Base-by-base conservation (phyloP, 53 echinoderm and acorn worm species). In the Holothuria scabra region DNA sequence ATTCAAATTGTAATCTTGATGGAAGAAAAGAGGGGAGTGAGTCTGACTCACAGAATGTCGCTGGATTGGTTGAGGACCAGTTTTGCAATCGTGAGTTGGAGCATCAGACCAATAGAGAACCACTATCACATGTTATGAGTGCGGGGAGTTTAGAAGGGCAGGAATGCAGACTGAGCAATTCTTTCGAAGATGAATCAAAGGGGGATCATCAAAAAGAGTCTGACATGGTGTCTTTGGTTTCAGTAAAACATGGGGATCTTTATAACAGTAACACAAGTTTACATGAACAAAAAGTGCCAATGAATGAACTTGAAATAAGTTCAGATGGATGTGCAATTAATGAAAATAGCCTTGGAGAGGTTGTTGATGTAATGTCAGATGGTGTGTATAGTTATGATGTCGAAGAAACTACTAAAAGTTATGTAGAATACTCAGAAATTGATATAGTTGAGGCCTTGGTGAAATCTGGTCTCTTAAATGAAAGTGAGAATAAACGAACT, bases 361-460 rank as follows among this genome's bases (percentile, higher is more conserved):
- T 72, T 18, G 46, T 16, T 13, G 72, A 72, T 26, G 72, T 46
- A 72, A 72, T 72, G 72, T 72, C 72, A 44, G 72, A 72, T 9
- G 72, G 72, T 6, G 72, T 72, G 16, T 72, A 72, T 48, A 72
- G 72, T 44, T 72, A 72, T 48, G 24, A 48, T 48, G 72, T 72
- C 46, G 48, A 72, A 48, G 22, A 44, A 20, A 25, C 44, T 26
- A 23, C 75, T 4, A 32, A 60, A 6, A 48, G 60, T 29, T 81
- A 81, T 30, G 35, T 84, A 31, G 91, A 92, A 60, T 93, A 96
- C 82, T 86, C 91, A 68, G 96, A 96, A 59, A 88, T 92, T 72
- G 96, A 96, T 44, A 90, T 96, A 65, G 88, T 96, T 13, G 96
- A 96, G 84, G 96, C 93, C 26, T 88, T 96, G 46, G 89, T 93